phyloP scores from a whole-genome alignment of 2,888 invertebrate species.

The Stictocephala bisonia region DNA sequence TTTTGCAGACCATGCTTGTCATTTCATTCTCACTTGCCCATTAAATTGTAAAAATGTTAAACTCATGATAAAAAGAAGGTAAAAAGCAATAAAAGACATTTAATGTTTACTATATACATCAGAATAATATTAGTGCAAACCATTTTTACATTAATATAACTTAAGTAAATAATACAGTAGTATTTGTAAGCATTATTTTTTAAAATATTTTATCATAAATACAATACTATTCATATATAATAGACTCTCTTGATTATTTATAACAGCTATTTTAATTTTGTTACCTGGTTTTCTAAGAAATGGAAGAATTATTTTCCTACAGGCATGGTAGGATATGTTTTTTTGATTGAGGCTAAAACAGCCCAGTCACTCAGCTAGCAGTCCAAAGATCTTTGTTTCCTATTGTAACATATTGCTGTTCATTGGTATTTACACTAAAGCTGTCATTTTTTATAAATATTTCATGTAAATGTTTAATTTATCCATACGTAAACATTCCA shows the following conservation, averaged over 20 bases:
- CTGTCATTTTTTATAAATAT: neutral
- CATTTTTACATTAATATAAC: no score
- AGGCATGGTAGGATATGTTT: conserved; percentile 22
- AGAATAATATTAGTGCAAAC: no score
- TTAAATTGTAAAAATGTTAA: neutral
- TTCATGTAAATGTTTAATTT: neutral
- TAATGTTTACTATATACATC: no score
- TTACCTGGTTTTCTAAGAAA: no score
- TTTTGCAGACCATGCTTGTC: conserved; percentile 39
- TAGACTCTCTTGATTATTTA: no score
- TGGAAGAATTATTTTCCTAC: neutral
- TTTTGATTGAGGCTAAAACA: neutral
- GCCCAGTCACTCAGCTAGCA: conserved; percentile 24
- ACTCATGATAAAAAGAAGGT: no score
- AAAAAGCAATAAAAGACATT: conserved; percentile 23
- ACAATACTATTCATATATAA: no score
- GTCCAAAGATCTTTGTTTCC: conserved; percentile 16
- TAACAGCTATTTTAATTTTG: no score
- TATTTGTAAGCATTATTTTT: no score
- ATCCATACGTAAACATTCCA: conserved; percentile 31
- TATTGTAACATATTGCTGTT: neutral
- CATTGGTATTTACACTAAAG: neutral
- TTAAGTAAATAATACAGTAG: no score
- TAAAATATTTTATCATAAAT: no score
- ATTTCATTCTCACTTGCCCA: neutral